Evolutionary conservation across 2,113 vertebrate genomes (phyloP).

Genomic region (Cervus canadensis): DNA sequence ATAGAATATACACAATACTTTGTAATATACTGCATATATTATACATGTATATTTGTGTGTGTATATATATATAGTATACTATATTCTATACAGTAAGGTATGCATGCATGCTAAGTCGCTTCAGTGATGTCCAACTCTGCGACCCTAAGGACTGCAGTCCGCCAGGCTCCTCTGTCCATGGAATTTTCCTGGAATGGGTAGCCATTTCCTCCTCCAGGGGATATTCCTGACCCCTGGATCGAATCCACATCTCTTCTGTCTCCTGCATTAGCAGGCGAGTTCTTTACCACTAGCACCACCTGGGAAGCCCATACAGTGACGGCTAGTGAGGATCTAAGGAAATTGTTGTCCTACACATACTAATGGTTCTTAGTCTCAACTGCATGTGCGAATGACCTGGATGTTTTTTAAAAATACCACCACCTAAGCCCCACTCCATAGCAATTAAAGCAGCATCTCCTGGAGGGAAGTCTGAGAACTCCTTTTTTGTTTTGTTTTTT

Average conservation of each 20-base stretch:
- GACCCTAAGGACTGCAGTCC: background rate
- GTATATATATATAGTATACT: background rate
- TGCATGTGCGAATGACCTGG: background rate
- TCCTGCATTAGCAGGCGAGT: background rate
- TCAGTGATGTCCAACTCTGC: background rate
- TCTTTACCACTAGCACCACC: background rate
- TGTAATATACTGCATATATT: background rate
- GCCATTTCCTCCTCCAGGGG: background rate
- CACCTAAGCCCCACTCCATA: background rate
- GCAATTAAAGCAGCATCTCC: background rate
- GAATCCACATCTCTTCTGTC: background rate
- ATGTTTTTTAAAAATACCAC: background rate
- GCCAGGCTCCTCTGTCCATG: background rate
- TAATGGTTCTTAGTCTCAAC: background rate
- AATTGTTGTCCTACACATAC: background rate
- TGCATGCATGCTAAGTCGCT: background rate
- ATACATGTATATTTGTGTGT: background rate
- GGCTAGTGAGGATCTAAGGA: background rate
- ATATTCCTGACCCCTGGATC: background rate
- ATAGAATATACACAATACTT: background rate
- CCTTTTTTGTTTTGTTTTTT: background rate
- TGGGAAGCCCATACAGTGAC: background rate
- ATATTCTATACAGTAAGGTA: background rate
- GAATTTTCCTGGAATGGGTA: background rate
- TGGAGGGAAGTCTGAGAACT: background rate